phyloP scores from a whole-genome alignment of 2,888 invertebrate species.

The Anorthoa munda region DNA sequence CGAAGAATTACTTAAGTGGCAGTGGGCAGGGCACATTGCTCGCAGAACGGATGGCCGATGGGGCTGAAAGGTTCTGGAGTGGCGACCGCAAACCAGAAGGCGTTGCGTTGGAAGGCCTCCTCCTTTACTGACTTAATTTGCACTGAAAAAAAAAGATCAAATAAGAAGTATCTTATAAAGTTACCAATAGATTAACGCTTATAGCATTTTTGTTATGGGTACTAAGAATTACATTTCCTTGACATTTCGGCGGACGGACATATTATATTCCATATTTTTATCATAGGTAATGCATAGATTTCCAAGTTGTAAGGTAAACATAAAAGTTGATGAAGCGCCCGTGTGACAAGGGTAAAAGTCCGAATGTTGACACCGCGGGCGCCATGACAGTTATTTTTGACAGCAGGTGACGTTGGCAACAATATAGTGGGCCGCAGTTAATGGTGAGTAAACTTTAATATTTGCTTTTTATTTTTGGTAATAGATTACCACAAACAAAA shows the following conservation, averaged over 20 bases:
- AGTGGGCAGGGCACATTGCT: too few species aligned
- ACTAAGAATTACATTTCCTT: background rate
- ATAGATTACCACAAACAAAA: too few species aligned
- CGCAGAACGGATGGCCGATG: too few species aligned
- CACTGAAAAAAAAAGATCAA: background rate
- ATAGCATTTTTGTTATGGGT: background rate
- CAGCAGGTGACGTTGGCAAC: slow-evolving; percentile 70
- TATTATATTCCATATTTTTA: slow-evolving; percentile 27
- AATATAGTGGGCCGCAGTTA: slow-evolving; percentile 58
- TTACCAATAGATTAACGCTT: background rate
- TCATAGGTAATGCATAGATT: slow-evolving; percentile 42
- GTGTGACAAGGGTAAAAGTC: slow-evolving; percentile 73
- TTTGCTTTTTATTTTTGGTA: background rate
- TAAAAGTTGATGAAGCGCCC: slow-evolving; percentile 53
- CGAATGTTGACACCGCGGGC: slow-evolving; percentile 65
- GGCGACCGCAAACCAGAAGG: too few species aligned
- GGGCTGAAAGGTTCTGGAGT: too few species aligned
- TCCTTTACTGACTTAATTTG: background rate
- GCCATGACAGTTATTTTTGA: slow-evolving; percentile 69
- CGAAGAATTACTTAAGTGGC: too few species aligned
- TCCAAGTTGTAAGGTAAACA: slow-evolving; percentile 67
- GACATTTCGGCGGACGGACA: slow-evolving; percentile 16
- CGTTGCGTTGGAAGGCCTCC: too few species aligned
- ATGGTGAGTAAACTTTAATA: background rate
- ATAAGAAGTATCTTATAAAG: background rate